Percentiles rank a stretch among this genome's conserved stretches.
These are phyloP conservation scores for Lagorchestes hirsutus DNA, from an alignment of 2,797 vertebrate genomes.

Conservation along the genomic window DNA sequence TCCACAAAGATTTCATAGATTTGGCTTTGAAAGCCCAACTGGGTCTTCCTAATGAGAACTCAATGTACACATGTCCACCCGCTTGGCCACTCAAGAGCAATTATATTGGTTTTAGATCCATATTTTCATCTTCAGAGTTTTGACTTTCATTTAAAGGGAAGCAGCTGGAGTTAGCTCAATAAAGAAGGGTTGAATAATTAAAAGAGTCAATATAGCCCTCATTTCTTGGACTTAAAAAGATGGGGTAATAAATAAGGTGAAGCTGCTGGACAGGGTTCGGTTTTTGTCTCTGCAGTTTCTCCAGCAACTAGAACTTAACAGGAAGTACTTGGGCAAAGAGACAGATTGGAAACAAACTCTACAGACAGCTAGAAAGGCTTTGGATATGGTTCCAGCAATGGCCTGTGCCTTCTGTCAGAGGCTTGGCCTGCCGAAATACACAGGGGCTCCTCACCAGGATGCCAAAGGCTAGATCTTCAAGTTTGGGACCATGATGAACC, in stretches of 20 bases:
- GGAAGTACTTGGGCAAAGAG: background rate
- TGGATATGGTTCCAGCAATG: background rate
- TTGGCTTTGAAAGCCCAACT: conserved; percentile 55
- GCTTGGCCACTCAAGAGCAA: conserved; percentile 52
- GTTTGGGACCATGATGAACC: background rate
- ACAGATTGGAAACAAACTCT: background rate
- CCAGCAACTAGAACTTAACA: conserved; percentile 36
- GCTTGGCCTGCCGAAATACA: background rate
- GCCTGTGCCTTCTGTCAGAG: background rate
- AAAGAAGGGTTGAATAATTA: conserved; percentile 65
- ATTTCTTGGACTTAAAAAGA: conserved; percentile 58
- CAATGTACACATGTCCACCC: conserved; percentile 21
- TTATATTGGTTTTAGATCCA: conserved; percentile 49
- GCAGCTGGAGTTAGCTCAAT: conserved; percentile 39
- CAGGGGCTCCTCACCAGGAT: background rate
- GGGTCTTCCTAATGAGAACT: conserved; percentile 44
- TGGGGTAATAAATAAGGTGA: conserved; percentile 53
- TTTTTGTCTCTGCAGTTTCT: conserved; percentile 54
- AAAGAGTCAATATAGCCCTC: conserved; percentile 54
- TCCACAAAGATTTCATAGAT: conserved; percentile 47
- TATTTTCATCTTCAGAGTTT: conserved; percentile 33
- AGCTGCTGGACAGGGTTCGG: background rate
- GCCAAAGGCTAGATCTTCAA: background rate
- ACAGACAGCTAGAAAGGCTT: background rate
- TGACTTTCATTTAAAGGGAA: conserved; percentile 58